Conservation (phyloP, 1,140 invertebrate genomes). For the Nebria ingens region DNA sequence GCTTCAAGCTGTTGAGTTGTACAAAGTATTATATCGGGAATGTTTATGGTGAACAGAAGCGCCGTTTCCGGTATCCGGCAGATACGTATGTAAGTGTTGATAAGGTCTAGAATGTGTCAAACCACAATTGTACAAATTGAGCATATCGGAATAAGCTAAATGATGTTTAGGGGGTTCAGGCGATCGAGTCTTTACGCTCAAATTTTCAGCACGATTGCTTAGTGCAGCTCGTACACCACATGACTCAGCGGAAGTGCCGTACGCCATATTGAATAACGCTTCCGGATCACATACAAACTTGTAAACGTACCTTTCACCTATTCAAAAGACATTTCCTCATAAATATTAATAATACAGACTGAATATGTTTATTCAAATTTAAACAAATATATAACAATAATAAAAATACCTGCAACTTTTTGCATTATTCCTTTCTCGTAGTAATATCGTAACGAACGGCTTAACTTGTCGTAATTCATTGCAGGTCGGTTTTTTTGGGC, state of each 20-base stretch:
- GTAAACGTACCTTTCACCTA: slow-evolving; percentile 90
- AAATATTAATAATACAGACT: slow-evolving; percentile 12
- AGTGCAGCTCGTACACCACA: slow-evolving; percentile 14
- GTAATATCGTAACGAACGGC: slow-evolving; percentile 85
- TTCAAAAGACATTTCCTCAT: no score
- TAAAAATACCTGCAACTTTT: slow-evolving; percentile 73
- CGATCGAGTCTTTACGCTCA: slow-evolving; percentile 14
- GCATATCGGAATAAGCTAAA: slow-evolving; percentile 33
- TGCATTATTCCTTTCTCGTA: slow-evolving; percentile 99
- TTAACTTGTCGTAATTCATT: slow-evolving; percentile 96
- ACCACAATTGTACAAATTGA: slow-evolving; percentile 34
- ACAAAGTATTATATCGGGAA: background rate
- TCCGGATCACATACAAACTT: slow-evolving; percentile 94
- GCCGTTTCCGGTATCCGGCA: background rate
- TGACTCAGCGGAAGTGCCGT: slow-evolving; percentile 30
- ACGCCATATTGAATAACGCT: slow-evolving; percentile 81
- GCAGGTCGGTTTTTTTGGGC: slow-evolving; percentile 83
- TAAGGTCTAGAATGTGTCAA: slow-evolving; percentile 27
- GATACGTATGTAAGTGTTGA: slow-evolving; percentile 31
- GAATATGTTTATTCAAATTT: slow-evolving; percentile 6
- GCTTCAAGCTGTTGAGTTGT: background rate
- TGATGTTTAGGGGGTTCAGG: slow-evolving; percentile 22
- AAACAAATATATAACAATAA: background rate
- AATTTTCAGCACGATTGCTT: slow-evolving; percentile 20
- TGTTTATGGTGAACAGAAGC: background rate